Evolutionary conservation across 2,888 invertebrate species (phyloP), one percentile per base, ranked within the genome.

Genomic region (Leptinotarsa haldemani): DNA sequence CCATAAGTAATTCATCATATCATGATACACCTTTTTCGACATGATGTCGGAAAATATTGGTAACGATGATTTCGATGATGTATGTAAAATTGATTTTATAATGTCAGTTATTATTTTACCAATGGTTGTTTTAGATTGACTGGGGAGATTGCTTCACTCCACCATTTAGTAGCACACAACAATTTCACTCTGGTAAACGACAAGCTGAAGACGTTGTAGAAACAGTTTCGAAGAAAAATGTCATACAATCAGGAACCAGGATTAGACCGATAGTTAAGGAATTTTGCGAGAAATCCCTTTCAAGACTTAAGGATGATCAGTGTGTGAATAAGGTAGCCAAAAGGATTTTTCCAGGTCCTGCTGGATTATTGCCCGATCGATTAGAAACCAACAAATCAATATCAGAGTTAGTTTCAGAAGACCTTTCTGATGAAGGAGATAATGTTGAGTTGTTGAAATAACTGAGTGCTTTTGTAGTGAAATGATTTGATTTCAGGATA

Each of bases 331-430:
- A 77, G 65, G 78, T 80, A 15, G 79, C 81, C 12, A 79, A 77
- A 74, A 74, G 83, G 50, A 81, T 80, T 64, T 83, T 82, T 76
- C 83, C 83, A 4, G 83, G 83, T 22, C 83, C 83, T 13, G 83
- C 83, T n/a, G 83, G 83, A 12, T 74, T 83, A 50, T 70, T 83
- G 48, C 77, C 80, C 1, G 80, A 79, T 50, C 72, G 73, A 30
- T 20, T 47, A 46, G 68, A 68, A 50, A 70, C 65, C 16, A 70
- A 80, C 53, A 65, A 74, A 56, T 70, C 72, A 65, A 70, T 74
- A 68, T 70, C 69, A 48, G 65, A 74, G 50, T 25, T 79, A 70
- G 68, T 71, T 13, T 72, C 69, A 68, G 72, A 70, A 22, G 69
- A 66, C n/a, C 15, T 50, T 30, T 16, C 22, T 40, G 58, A 70